Conservation (phyloP, 2,888 invertebrate genomes). For the Macrostomum cliftonense region DNA sequence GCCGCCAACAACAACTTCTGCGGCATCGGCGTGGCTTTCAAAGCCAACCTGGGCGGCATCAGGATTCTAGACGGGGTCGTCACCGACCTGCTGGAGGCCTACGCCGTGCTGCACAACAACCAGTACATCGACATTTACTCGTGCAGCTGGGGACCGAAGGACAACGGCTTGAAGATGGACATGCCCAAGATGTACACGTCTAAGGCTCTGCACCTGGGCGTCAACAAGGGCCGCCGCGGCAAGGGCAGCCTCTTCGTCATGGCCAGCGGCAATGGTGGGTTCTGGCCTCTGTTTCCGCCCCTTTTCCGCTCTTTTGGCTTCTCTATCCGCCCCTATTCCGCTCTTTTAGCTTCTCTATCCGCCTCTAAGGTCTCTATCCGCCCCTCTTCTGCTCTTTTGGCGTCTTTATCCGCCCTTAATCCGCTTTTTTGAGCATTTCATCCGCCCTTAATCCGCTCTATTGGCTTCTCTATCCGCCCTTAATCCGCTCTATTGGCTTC, state of each 20-base stretch:
- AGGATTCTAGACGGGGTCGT: slow-evolving; percentile 3
- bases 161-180: not conserved
- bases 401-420: too few relatives aligned
- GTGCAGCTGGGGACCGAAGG: slow-evolving; percentile 7
- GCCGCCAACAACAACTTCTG: slow-evolving; percentile 4
- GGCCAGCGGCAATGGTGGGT: not conserved
- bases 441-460: not conserved
- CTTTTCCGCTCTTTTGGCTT: too few relatives aligned
- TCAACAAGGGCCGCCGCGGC: not conserved
- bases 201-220: not conserved
- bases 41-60: slow-evolving; percentile 5
- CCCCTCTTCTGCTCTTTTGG: too few relatives aligned
- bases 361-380: not conserved
- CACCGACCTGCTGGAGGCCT: slow-evolving; percentile 6
- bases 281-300: not conserved
- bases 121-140: slow-evolving; percentile 7
- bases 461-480: too few relatives aligned
- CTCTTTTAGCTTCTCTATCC: too few relatives aligned
- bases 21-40: slow-evolving; percentile 2
- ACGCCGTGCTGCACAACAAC: slow-evolving; percentile 7
- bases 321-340: too few relatives aligned
- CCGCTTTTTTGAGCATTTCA: too few relatives aligned
- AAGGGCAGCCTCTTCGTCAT: not conserved
- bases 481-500: too few relatives aligned
- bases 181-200: not conserved